phyloP scores from a whole-genome alignment of 2,888 invertebrate species.

The Gasteruption jaculator region DNA sequence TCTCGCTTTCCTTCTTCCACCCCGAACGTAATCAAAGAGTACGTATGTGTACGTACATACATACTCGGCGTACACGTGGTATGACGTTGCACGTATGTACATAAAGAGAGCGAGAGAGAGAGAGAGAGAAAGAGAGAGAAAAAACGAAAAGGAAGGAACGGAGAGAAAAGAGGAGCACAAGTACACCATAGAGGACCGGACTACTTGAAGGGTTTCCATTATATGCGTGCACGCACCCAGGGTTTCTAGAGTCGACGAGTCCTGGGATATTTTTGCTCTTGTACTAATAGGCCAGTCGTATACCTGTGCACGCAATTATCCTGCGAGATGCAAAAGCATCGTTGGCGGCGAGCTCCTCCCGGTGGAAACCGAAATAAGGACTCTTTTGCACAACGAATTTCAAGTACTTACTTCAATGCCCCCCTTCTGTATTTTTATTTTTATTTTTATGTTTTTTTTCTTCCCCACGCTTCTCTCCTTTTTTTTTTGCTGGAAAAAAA shows the following conservation, averaged over 20 bases:
- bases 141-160: neutral
- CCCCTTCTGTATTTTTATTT: no score
- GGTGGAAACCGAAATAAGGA: no score
- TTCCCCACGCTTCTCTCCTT: no score
- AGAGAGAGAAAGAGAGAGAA: conserved; percentile 1
- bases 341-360: no score
- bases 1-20: conserved; percentile 3
- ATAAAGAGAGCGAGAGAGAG: neutral
- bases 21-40: conserved; percentile 27
- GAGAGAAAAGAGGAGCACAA: conserved; percentile 7
- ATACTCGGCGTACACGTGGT: neutral
- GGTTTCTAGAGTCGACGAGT: conserved; percentile 25
- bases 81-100: no score
- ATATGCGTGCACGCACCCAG: conserved; percentile 44
- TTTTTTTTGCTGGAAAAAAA: no score
- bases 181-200: conserved; percentile 19
- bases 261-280: conserved; percentile 26
- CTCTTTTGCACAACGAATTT: no score
- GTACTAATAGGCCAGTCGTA: conserved; percentile 36
- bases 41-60: conserved; percentile 16
- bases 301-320: conserved; percentile 37
- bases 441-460: no score
- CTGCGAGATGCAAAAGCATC: no score
- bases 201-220: conserved; percentile 50
- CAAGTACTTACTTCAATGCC: no score